Percentiles rank a stretch among this genome's conserved stretches.
phyloP scores from a whole-genome alignment of 2,797 vertebrate genomes.

The Tympanoctomys barrerae region DNA sequence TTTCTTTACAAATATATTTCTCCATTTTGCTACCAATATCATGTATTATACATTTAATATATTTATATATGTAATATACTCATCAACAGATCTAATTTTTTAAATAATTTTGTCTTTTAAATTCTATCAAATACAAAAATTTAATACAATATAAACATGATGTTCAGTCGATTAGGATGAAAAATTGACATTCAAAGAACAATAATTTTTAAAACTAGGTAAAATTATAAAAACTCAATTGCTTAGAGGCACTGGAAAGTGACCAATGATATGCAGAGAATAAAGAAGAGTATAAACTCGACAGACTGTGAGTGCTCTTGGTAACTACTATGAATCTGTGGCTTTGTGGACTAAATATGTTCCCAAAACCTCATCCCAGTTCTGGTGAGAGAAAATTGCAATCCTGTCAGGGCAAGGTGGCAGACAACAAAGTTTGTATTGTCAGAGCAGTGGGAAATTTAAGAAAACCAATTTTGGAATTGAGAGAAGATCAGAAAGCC shows the following conservation, averaged over 20 bases:
- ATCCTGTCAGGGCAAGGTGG: neutral
- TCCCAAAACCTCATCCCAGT: neutral
- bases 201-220: neutral
- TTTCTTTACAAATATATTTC: neutral
- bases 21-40: neutral
- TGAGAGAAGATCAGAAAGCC: neutral
- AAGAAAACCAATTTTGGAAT: slow-evolving; percentile 24
- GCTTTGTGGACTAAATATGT: slow-evolving; percentile 7
- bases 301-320: neutral
- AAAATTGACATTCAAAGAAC: neutral
- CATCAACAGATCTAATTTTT: neutral
- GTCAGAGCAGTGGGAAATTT: slow-evolving; percentile 21
- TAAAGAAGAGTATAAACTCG: neutral
- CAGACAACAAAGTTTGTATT: slow-evolving; percentile 41
- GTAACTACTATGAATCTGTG: slow-evolving; percentile 20
- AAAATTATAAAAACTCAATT: slow-evolving; percentile 27
- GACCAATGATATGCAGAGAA: neutral
- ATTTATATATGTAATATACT: neutral
- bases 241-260: slow-evolving; percentile 2
- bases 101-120: slow-evolving; percentile 39
- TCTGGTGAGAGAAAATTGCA: slow-evolving; percentile 55
- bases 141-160: neutral
- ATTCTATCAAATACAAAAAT: neutral
- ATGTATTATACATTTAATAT: neutral
- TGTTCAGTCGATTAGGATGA: neutral